Base-by-base conservation (phyloP, 2,113 vertebrate species). In the Centropristis striata region DNA sequence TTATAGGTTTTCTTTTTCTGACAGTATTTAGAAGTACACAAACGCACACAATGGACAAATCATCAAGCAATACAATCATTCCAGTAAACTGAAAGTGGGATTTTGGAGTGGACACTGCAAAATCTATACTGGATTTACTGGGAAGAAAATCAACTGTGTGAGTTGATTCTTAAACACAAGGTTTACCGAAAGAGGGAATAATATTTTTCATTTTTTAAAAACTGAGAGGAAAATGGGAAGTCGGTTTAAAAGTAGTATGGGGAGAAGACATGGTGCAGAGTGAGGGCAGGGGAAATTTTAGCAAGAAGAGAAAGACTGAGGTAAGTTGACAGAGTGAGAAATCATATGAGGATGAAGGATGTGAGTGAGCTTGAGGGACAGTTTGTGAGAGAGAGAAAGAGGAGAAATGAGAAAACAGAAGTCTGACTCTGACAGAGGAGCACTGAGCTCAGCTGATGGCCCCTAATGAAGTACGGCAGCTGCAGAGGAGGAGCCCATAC, bases 391-490 rank as follows among this genome's bases (percentile, higher is more conserved):
- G 36, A 44, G 46, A 37, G 37, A 10, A 71, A 61, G 63, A 77
- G 59, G 55, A 49, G 73, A 58, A 72, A 68, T 5, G 75, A 79
- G 79, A 72, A 86, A 82, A 78, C 73, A 58, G 63, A 60, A 89
- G 73, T 81, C 64, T 84, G 84, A 86, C 81, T 90, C 83, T 88
- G 91, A 92, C 91, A 90, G 88, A 76, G 1, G 77, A 81, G 84
- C 61, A 81, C 80, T 79, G 87, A 87, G 86, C 78, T 87, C 70
- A 80, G 81, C 79, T 91, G 91, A 93, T 89, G 90, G 81, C 78
- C 75, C 78, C 81, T 92, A 92, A 92, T 93, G 91, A 92, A 90
- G 86, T 83, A 77, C 61, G 68, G 83, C 87, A 92, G 90, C 89
- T 91, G 90, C 81, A 79, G 79, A 90, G 92, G 91, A 91, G 92